Evolutionary conservation across 1,140 invertebrate species (phyloP), one percentile per base, ranked within the genome.

Genomic region (Trichogramma pretiosum): DNA sequence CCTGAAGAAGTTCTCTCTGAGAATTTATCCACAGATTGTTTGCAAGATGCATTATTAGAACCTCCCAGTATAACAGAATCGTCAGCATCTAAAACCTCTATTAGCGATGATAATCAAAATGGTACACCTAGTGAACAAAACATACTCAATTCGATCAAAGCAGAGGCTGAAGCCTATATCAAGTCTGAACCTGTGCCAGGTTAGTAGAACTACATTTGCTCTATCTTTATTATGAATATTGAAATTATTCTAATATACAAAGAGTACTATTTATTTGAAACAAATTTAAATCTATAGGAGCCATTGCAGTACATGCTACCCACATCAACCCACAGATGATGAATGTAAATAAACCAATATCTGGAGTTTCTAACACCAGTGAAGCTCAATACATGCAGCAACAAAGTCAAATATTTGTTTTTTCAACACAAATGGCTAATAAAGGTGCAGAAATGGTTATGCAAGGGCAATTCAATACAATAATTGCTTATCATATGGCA

Each of bases 341-440:
- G n/a, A n/a, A n/a, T n/a, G n/a, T n/a, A n/a, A n/a, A n/a, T n/a
- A n/a, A n/a, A n/a, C n/a, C n/a, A n/a, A n/a, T n/a, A n/a, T n/a
- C n/a, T n/a, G n/a, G n/a, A n/a, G n/a, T n/a, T n/a, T n/a, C 85
- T 81, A 43, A 43, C 22, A 38, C 39, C 30, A 62, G 65, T 9
- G 67, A 70, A 60, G 80, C 83, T 52, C 81, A 88, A 62, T 88
- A 87, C 58, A 87, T 89, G 86, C 92, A 95, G 73, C 93, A 96
- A 65, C 92, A 95, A 70, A 96, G 88, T 75, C 93, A 97, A 70
- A 93, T 98, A 61, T 98, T 95, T 80, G 93, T 98, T 42, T 98
- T 98, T 75, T 92, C 89, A 10, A 97, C 94, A 1, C 73, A 81
- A 53, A 67, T 96, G 63, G 94, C 93, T 0, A 98, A 98, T 70